phyloP scores from a whole-genome alignment of 2,888 invertebrate species.

The Zygothrica quintamaculata region DNA sequence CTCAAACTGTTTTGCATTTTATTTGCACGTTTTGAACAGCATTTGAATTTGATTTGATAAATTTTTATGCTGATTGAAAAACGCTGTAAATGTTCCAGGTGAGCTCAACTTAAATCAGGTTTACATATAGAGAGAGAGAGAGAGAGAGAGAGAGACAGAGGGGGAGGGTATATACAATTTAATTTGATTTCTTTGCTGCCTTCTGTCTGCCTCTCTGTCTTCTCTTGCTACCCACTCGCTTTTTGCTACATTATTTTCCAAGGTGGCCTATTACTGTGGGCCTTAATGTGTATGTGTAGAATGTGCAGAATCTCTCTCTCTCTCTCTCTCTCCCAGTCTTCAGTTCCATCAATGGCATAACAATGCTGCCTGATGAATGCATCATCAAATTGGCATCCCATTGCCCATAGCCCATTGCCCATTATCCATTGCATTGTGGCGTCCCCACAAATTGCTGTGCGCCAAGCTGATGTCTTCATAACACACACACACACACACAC shows the following conservation, averaged over 20 bases:
- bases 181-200: constrained; percentile 54
- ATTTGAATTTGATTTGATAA: constrained; percentile 79
- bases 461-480: constrained; percentile 79
- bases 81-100: constrained; percentile 72
- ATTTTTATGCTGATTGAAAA: constrained; percentile 79
- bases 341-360: constrained; percentile 67
- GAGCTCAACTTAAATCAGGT: constrained; percentile 23
- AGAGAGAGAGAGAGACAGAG: no score
- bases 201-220: constrained; percentile 5
- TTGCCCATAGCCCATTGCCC: constrained; percentile 32
- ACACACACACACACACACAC: constrained; percentile 35
- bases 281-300: constrained; percentile 72
- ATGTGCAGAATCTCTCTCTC: constrained; percentile 67
- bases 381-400: constrained; percentile 70
- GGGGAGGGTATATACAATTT: constrained; percentile 40
- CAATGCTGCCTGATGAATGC: constrained; percentile 74
- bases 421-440: no score
- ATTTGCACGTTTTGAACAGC: constrained; percentile 50
- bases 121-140: no score
- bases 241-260: constrained; percentile 75
- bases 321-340: no score
- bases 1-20: constrained; percentile 68
- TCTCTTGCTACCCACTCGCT: no score
- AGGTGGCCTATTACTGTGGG: constrained; percentile 75
- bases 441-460: constrained; percentile 77